Evolutionary conservation across 2,797 vertebrate genomes (phyloP), one percentile per base, ranked within the genome.

Genomic region (Etheostoma nigrum): DNA sequence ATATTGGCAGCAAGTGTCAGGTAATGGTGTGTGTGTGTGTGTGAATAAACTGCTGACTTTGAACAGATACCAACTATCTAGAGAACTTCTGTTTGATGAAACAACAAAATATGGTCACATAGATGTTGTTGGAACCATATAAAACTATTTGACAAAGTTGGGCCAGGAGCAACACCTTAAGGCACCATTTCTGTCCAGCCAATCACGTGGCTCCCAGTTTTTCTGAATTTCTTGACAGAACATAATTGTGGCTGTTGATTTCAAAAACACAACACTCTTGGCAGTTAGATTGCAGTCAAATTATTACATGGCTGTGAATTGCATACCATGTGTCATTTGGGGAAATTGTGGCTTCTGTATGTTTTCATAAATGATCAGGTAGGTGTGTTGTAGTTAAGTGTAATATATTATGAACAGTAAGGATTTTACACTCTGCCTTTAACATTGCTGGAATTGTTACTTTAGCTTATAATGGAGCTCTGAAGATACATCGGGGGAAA

Each of bases 1-100:
- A 53, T 68, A 72, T 76, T 68, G 64, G 73, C 66, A 30, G 15
- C 66, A 84, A 72, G 72, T 86, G 82, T 88, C 83, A 85, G 88
- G 84, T 78, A 55, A 78, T 57, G 59, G 62, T 36, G 61, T 58
- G 25, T 19, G 55, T 63, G 40, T 36, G 42, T 71, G 49, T 62
- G n/a, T 65, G 16, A 67, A 42, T 16, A 76, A 66, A 33, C 48
- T 53, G 33, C 64, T 48, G 52, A 74, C 23, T 72, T 68, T 66
- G 44, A 82, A 69, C 18, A 57, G 25, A 53, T 44, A 49, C 33
- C 1, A 51, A 52, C 36, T 57, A 67, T 67, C 71, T 65, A 47
- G 21, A 66, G 16, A 73, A 67, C 67, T 63, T 44, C 45, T 60
- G 25, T 71, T 73, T 64, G 48, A 8, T 14, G 42, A 36, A 74